phyloP scores from a whole-genome alignment of 2,888 invertebrate species.

The Lobophora halterata region DNA sequence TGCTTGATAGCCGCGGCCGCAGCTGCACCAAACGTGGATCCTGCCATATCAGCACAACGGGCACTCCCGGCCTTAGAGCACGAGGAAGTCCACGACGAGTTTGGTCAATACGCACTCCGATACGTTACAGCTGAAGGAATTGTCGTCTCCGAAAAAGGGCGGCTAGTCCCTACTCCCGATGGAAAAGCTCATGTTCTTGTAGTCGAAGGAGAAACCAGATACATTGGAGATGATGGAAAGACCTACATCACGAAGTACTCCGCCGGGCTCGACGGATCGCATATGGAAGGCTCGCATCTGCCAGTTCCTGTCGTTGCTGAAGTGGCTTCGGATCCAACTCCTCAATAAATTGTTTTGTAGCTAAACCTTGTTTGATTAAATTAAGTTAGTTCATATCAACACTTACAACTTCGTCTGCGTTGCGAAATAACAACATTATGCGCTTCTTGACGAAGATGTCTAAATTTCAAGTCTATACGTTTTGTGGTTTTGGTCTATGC shows the following conservation, averaged over 20 bases:
- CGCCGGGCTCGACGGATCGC: constrained; percentile 50
- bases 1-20: constrained; percentile 22
- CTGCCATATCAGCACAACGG: constrained; percentile 31
- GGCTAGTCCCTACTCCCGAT: constrained; percentile 44
- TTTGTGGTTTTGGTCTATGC: too few species aligned
- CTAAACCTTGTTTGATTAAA: neutral
- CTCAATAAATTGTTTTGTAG: constrained; percentile 13
- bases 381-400: neutral
- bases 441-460: too few species aligned
- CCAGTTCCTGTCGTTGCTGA: constrained; percentile 36
- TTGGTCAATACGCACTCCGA: constrained; percentile 52
- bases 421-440: too few species aligned
- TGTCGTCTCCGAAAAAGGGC: constrained; percentile 50
- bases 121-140: constrained; percentile 59
- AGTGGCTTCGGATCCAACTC: constrained; percentile 8
- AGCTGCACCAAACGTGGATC: constrained; percentile 36
- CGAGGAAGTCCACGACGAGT: constrained; percentile 49
- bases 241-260: constrained; percentile 55
- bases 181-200: constrained; percentile 46
- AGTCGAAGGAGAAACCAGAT: constrained; percentile 52
- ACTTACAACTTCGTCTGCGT: too few species aligned
- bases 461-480: too few species aligned
- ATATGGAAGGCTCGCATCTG: constrained; percentile 47
- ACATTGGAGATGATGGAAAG: constrained; percentile 53
- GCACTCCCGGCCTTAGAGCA: constrained; percentile 44